Base-by-base conservation (phyloP, 1,140 invertebrate genomes). In the Eubasilissa regina region DNA sequence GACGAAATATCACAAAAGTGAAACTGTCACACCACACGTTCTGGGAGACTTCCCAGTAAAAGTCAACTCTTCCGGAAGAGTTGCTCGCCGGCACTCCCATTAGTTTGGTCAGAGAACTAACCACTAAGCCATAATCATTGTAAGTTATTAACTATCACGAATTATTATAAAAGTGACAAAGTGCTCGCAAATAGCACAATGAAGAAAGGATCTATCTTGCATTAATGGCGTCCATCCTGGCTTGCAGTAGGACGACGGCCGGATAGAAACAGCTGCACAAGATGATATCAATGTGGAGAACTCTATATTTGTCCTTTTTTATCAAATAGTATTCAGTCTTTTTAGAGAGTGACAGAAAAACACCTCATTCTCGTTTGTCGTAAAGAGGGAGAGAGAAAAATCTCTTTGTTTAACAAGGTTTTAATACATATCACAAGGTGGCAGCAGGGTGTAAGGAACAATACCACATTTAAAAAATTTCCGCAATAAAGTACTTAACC, bases 221-320 rank as follows among this genome's bases (percentile, higher is more conserved):
- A 85, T 86, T 87, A 89, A 88, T 88, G 87, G 88, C 87, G 87
- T 88, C 88, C 87, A 88, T 89, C 85, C 87, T 88, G 86, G 85
- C 86, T 87, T 85, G 85, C 86, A 87, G 85, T 87, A 87, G 87
- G 86, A 87, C 43, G 86, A 88, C 86, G 86, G 84, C 85, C 86
- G 86, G 87, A 85, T 85, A 87, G 87, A 88, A 89, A 89, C 86
- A 89, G 86, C 88, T 89, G 87, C 87, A 88, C 86, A 86, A 88
- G 86, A 89, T 88, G 87, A 86, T 87, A 87, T 87, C 87, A 85
- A 88, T 87, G 87, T 86, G 84, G n/a, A 86, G 87, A 86, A 85
- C 86, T 81, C 82, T 84, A 81, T 81, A 64, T 80, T 81, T 83
- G 78, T 89, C 87, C 84, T 86, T 75, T 85, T 89, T 85, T 72